phyloP scores from a whole-genome alignment of 2,797 vertebrate genomes.

The Gorsachius magnificus region DNA sequence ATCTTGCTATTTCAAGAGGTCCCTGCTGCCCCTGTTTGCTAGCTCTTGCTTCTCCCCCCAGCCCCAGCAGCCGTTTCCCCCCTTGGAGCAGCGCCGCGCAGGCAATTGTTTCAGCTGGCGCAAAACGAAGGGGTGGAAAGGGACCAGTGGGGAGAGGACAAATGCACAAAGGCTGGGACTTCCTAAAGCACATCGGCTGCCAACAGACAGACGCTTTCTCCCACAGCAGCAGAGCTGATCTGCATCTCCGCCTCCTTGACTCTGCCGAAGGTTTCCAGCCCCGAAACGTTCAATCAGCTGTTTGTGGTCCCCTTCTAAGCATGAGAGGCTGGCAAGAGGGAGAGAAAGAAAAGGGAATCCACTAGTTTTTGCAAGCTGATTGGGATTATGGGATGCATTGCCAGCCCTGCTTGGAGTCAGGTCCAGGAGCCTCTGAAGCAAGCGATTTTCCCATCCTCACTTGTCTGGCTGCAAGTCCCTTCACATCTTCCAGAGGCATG shows the following conservation, averaged over 20 bases:
- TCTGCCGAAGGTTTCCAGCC: neutral
- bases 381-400: accelerated
- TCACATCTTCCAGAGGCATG: neutral
- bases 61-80: neutral
- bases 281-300: neutral
- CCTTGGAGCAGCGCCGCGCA: neutral
- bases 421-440: neutral
- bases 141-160: neutral
- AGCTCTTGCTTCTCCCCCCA: neutral
- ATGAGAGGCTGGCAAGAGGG: neutral
- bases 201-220: neutral
- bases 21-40: neutral
- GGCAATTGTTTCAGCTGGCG: neutral
- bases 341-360: neutral
- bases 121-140: neutral
- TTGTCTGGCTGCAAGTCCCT: neutral
- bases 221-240: neutral
- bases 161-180: neutral
- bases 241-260: neutral
- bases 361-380: neutral
- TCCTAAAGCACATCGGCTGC: neutral
- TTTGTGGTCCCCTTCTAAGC: neutral
- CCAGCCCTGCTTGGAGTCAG: neutral
- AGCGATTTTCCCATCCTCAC: neutral
- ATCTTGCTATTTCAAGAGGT: neutral